A percentile compares a stretch with the other conserved stretches of the same genome.
phyloP scores from a whole-genome alignment of 2,888 invertebrate species.

The Cheilosia pagana region DNA sequence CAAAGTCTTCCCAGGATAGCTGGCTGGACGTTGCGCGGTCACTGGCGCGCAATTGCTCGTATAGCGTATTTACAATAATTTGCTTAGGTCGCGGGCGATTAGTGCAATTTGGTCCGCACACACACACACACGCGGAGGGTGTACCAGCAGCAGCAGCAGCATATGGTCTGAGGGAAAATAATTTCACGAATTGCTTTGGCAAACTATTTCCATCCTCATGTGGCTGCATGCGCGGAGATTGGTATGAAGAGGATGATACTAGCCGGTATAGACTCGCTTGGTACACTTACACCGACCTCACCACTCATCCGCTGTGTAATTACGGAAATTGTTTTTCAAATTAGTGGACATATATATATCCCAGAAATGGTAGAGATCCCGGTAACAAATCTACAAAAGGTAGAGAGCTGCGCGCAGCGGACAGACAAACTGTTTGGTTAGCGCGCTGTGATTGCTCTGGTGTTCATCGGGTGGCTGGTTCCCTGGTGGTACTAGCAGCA shows the following conservation, averaged over 20 bases:
- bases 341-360: constrained; percentile 80
- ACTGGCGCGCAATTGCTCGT: constrained; percentile 50
- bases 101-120: constrained; percentile 69
- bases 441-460: constrained; percentile 58
- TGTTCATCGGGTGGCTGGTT: not conserved
- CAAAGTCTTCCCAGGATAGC: constrained; percentile 64
- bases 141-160: constrained; percentile 22
- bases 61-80: constrained; percentile 73
- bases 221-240: not conserved
- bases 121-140: constrained; percentile 24
- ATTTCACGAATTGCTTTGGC: constrained; percentile 70
- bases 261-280: constrained; percentile 8
- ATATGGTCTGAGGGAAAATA: constrained; percentile 70
- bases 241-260: constrained; percentile 37
- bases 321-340: constrained; percentile 83
- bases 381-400: constrained; percentile 31
- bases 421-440: constrained; percentile 69
- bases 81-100: constrained; percentile 75
- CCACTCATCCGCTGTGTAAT: constrained; percentile 78
- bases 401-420: constrained; percentile 40
- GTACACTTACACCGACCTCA: constrained; percentile 63
- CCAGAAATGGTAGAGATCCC: constrained; percentile 51
- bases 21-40: constrained; percentile 45
- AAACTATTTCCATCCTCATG: constrained; percentile 41
- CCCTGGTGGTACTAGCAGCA: not conserved